These are phyloP conservation scores for Brevimyrus niger DNA, from an alignment of 2,113 vertebrate genomes.

Conservation along the genomic window DNA sequence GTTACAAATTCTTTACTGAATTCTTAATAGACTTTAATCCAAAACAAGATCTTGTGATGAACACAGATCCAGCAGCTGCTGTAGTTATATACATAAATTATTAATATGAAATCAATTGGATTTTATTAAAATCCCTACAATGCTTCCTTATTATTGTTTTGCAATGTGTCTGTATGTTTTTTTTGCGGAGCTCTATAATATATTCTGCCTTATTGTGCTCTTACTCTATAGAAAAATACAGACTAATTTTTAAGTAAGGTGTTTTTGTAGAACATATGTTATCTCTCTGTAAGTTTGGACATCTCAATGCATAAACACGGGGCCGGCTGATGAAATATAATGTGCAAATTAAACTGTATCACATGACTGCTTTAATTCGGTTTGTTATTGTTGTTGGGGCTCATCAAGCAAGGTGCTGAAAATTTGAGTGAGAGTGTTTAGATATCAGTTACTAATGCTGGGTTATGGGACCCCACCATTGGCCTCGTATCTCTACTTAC, in stretches of 20 bases:
- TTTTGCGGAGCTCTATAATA: no score
- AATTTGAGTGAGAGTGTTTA: background rate
- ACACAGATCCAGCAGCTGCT: background rate
- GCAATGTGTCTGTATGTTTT: background rate
- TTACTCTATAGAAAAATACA: background rate
- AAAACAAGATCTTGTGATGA: background rate
- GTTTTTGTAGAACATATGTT: background rate
- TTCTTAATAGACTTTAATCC: background rate
- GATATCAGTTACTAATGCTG: background rate
- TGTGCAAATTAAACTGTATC: background rate
- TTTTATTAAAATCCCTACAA: background rate
- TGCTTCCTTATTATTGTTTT: background rate
- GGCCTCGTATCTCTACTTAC: background rate
- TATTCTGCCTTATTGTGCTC: background rate
- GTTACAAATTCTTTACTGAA: background rate
- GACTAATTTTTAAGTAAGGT: background rate
- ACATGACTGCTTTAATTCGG: background rate
- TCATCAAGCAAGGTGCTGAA: background rate
- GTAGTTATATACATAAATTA: background rate
- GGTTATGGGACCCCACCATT: background rate
- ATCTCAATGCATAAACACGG: background rate
- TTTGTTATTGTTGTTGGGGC: background rate
- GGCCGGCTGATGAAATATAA: background rate
- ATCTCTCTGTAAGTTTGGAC: background rate
- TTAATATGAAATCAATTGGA: background rate